A percentile compares a stretch with the other conserved stretches of the same genome.
phyloP scores from a whole-genome alignment of 2,888 invertebrate species.

The Trichogramma dendrolimi region DNA sequence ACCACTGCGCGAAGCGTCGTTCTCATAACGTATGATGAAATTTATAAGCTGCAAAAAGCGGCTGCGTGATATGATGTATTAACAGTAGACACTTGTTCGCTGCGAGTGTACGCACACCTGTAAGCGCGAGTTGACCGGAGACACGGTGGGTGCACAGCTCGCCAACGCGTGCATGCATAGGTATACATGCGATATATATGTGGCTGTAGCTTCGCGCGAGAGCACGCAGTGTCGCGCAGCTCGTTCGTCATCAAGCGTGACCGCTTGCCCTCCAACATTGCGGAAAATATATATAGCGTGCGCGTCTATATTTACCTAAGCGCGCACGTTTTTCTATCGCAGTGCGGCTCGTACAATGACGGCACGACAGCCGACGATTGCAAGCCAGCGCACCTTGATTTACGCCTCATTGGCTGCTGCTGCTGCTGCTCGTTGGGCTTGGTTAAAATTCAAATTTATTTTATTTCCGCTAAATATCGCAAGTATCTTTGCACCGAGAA shows the following conservation, averaged over 20 bases:
- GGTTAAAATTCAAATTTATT: conserved; percentile 1
- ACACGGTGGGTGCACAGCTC: conserved; percentile 48
- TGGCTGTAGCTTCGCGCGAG: conserved; percentile 45
- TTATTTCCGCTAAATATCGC: too few relatives aligned
- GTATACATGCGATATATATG: conserved; percentile 40
- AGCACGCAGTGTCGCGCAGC: conserved; percentile 44
- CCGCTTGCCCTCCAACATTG: conserved; percentile 16
- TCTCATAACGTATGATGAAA: too few relatives aligned
- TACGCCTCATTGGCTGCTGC: conserved; percentile 10
- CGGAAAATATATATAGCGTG: conserved; percentile 6
- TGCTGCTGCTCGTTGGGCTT: conserved; percentile 19
- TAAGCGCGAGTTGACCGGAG: conserved; percentile 43
- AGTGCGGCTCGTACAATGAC: conserved; percentile 1
- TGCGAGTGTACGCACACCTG: too few relatives aligned
- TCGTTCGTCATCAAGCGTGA: conserved; percentile 30
- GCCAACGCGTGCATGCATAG: conserved; percentile 36
- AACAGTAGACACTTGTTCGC: too few relatives aligned
- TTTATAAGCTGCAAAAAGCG: too few relatives aligned
- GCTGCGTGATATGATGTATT: too few relatives aligned
- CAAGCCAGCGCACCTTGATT: not conserved
- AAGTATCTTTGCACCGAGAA: too few relatives aligned
- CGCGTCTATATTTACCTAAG: not conserved
- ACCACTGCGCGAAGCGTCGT: too few relatives aligned
- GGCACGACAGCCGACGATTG: too few relatives aligned
- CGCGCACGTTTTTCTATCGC: not conserved